phyloP scores from a whole-genome alignment of 2,113 vertebrate genomes.

The Vimba vimba region DNA sequence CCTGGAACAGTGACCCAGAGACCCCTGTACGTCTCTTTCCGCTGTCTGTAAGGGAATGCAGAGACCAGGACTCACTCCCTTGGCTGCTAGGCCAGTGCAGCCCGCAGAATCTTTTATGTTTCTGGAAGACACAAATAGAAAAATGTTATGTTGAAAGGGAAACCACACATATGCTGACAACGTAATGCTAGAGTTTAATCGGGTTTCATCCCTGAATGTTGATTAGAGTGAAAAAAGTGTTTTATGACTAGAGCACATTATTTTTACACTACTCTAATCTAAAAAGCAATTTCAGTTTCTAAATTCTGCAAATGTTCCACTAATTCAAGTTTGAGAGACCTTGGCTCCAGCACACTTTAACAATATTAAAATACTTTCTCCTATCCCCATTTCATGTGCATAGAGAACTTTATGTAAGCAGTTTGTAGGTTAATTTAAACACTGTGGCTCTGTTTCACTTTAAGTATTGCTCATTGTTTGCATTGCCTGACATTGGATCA shows the following conservation, averaged over 20 bases:
- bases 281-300: not conserved
- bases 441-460: not conserved
- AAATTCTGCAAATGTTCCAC: not conserved
- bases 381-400: not conserved
- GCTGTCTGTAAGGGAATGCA: slow-evolving; percentile 38
- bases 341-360: not conserved
- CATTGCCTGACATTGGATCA: not conserved
- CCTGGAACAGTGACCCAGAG: slow-evolving; percentile 40
- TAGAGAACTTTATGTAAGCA: not conserved
- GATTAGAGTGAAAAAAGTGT: not conserved
- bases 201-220: not conserved
- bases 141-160: slow-evolving; percentile 14
- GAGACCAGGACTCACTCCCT: not conserved
- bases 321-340: not conserved
- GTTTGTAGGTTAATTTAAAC: not conserved
- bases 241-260: not conserved
- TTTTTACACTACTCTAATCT: not conserved
- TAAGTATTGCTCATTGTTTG: not conserved
- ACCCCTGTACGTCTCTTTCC: slow-evolving; percentile 15
- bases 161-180: not conserved
- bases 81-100: not conserved
- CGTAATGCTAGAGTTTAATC: not conserved
- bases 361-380: not conserved
- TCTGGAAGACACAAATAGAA: not conserved
- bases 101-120: not conserved